Conservation (phyloP, 2,113 vertebrate species). For the Baryphthengus martii region DNA sequence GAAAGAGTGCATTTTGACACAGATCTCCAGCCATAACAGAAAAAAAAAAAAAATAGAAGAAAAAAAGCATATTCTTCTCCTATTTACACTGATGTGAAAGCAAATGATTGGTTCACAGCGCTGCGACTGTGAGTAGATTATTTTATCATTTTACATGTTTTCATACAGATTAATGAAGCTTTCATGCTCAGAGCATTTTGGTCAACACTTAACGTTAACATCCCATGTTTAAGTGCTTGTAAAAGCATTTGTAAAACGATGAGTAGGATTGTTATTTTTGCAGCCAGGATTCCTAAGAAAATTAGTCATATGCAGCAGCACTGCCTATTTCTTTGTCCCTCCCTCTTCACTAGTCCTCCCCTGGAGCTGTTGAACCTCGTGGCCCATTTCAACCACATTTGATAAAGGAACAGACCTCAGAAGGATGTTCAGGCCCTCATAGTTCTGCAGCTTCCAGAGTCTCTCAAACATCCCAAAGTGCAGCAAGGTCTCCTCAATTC, state of each 20-base stretch:
- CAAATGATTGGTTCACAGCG: not conserved
- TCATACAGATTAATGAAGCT: slow-evolving; percentile 25
- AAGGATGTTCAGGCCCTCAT: not conserved
- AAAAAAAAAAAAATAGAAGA: not conserved
- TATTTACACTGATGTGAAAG: not conserved
- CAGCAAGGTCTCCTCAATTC: not conserved
- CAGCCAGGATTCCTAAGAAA: slow-evolving; percentile 35
- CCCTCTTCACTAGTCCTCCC: not conserved
- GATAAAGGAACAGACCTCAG: not conserved
- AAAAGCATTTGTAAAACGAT: not conserved
- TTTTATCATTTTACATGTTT: slow-evolving; percentile 31
- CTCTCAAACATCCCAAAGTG: not conserved
- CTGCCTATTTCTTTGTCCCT: not conserved
- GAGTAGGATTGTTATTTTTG: not conserved
- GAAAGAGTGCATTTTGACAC: not conserved
- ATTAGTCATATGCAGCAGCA: not conserved
- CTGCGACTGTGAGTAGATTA: not conserved
- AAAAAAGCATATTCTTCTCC: not conserved
- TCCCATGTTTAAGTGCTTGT: slow-evolving; percentile 1
- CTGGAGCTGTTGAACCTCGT: not conserved
- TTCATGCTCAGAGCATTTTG: slow-evolving; percentile 29
- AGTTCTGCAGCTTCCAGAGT: not conserved
- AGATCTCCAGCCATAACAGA: not conserved
- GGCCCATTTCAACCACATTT: not conserved
- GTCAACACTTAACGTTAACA: slow-evolving; percentile 13